Percentiles rank a stretch among this genome's conserved stretches.
Conservation (phyloP, 2,797 vertebrate genomes). For the Rhinophrynus dorsalis region DNA sequence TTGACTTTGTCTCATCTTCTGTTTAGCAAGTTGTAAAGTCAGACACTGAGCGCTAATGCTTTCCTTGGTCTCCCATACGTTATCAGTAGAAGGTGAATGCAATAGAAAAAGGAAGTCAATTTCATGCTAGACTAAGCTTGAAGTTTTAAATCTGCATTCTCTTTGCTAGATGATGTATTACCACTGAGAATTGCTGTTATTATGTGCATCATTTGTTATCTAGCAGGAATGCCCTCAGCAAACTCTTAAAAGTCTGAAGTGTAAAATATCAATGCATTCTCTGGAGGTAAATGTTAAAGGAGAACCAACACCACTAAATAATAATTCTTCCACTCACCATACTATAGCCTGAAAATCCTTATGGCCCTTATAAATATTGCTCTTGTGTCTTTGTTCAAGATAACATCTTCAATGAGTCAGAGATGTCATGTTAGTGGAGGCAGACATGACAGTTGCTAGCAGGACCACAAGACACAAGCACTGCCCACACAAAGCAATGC, state of each 20-base stretch:
- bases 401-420: too few species aligned
- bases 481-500: too few species aligned
- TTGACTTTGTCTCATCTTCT: conserved; percentile 15
- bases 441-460: too few species aligned
- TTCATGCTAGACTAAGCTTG: conserved; percentile 47
- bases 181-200: conserved; percentile 17
- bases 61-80: conserved; percentile 12
- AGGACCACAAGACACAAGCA: too few species aligned
- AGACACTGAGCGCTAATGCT: conserved; percentile 15
- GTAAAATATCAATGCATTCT: conserved; percentile 5
- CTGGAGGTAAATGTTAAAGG: too few species aligned
- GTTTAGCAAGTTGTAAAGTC: conserved; percentile 38
- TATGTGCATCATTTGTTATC: conserved; percentile 39
- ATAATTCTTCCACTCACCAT: too few species aligned
- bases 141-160: conserved; percentile 47
- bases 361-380: too few species aligned
- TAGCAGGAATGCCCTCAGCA: conserved; percentile 20
- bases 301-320: too few species aligned
- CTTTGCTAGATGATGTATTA: conserved; percentile 45
- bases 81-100: conserved; percentile 32
- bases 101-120: conserved; percentile 42
- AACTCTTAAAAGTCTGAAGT: not conserved
- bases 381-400: too few species aligned
- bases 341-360: too few species aligned
- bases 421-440: too few species aligned